Conservation (phyloP, 2,113 vertebrate species). For the Corythaeola cristata region DNA sequence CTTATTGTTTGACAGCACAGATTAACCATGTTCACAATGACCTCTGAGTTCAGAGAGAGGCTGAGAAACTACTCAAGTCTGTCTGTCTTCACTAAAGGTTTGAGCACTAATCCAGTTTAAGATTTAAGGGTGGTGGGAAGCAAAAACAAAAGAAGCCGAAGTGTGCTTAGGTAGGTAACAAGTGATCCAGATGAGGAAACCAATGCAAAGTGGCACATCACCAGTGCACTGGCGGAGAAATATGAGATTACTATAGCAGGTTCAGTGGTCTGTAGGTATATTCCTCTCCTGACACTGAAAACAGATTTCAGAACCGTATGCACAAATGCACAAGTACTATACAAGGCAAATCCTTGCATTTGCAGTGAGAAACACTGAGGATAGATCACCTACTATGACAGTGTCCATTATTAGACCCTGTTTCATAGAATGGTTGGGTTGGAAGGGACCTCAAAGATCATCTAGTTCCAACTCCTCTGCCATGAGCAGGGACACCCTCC, state of each 20-base stretch:
- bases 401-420: background rate
- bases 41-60: background rate
- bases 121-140: accelerated
- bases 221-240: background rate
- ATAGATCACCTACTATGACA: background rate
- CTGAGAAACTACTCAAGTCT: background rate
- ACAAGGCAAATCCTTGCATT: background rate
- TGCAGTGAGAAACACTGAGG: background rate
- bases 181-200: background rate
- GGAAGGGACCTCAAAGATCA: no score
- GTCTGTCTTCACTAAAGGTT: background rate
- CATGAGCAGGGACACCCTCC: no score
- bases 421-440: background rate
- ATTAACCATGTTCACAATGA: background rate
- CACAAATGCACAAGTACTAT: background rate
- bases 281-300: background rate
- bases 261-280: background rate
- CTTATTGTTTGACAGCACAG: background rate
- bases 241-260: accelerated
- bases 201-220: background rate
- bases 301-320: background rate
- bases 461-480: no score
- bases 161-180: background rate
- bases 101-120: background rate
- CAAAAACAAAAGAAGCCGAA: background rate